Evolutionary conservation across 1,140 invertebrate genomes (phyloP).

Genomic region (Saxidomus purpurata): DNA sequence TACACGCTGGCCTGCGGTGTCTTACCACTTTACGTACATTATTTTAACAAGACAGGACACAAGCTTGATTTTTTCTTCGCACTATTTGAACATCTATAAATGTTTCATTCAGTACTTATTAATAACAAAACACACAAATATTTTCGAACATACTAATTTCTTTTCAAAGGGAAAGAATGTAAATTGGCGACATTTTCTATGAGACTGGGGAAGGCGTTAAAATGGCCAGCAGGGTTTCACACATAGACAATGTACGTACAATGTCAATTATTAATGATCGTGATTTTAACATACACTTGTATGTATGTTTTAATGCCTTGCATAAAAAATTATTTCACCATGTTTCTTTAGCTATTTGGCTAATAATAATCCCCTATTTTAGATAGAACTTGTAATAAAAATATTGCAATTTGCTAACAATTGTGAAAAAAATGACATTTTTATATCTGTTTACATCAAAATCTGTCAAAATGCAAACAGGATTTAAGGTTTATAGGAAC

Average conservation of each 20-base stretch:
- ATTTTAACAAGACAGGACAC: conserved; percentile 24
- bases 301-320: background rate
- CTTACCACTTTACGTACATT: background rate
- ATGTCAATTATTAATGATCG: background rate
- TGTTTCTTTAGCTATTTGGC: background rate
- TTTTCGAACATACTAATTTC: background rate
- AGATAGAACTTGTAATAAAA: background rate
- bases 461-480: no score
- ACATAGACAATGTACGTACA: background rate
- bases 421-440: background rate
- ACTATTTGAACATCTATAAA: background rate
- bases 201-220: background rate
- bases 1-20: background rate
- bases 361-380: background rate
- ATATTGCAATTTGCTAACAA: conserved; percentile 8
- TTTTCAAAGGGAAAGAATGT: background rate
- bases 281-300: background rate
- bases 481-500: no score
- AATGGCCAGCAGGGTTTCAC: conserved; percentile 22
- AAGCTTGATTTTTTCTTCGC: background rate
- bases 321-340: background rate
- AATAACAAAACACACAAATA: conserved; percentile 13
- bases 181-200: background rate
- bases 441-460: no score
- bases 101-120: background rate